Evolutionary conservation across 2,888 invertebrate genomes (phyloP).

Genomic region (Leucoptera coffeella): DNA sequence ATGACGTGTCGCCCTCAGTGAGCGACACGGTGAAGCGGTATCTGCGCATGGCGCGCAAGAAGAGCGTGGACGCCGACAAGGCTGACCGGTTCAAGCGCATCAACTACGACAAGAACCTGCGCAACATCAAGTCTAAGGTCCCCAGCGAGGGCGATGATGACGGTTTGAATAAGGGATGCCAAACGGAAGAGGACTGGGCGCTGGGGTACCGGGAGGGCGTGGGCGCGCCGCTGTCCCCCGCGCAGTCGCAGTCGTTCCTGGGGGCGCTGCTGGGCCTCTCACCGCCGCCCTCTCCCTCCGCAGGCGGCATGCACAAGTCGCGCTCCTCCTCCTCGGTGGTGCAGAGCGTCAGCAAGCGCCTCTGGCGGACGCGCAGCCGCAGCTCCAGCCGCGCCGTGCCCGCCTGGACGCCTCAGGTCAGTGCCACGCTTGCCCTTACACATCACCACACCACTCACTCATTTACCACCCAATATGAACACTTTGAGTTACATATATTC

Average conservation of each 20-base stretch:
- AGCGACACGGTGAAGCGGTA: constrained; percentile 82
- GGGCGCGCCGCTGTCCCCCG: constrained; percentile 34
- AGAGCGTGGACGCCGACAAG: constrained; percentile 76
- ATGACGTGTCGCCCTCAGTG: constrained; percentile 80
- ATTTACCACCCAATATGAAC: no score
- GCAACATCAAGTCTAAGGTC: constrained; percentile 76
- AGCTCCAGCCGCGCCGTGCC: constrained; percentile 65
- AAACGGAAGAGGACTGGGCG: constrained; percentile 74
- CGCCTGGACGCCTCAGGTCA: constrained; percentile 85
- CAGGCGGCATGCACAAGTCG: constrained; percentile 83
- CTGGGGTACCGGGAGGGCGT: constrained; percentile 33
- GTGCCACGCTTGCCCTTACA: constrained; percentile 23
- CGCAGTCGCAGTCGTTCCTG: constrained; percentile 35
- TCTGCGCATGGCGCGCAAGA: constrained; percentile 80
- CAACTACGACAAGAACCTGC: constrained; percentile 78
- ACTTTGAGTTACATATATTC: no score
- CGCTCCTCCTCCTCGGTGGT: constrained; percentile 84
- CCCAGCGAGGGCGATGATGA: constrained; percentile 75
- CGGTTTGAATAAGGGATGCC: constrained; percentile 67
- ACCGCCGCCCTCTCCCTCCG: constrained; percentile 15
- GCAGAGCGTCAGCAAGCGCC: constrained; percentile 77
- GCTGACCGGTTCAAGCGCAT: constrained; percentile 79
- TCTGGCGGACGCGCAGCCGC: constrained; percentile 80
- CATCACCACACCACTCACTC: no score
- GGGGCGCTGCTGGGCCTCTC: constrained; percentile 28